These are phyloP conservation scores for Ammospiza caudacuta DNA, from an alignment of 2,113 vertebrate genomes.

Conservation along the genomic window DNA sequence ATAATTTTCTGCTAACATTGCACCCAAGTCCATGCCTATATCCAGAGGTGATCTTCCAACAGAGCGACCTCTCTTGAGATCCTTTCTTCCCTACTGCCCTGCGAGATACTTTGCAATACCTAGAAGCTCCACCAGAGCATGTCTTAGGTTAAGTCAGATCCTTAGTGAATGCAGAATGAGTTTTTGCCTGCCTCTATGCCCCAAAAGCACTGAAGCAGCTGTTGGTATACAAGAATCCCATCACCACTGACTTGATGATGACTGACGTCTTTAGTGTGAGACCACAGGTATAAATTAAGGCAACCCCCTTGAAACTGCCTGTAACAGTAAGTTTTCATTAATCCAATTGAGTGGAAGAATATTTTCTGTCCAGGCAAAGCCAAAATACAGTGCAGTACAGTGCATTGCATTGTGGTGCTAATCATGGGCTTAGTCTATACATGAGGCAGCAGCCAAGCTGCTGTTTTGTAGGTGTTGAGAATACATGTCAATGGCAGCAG, in stretches of 20 bases:
- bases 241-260: background rate
- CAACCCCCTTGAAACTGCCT: background rate
- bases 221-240: background rate
- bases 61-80: background rate
- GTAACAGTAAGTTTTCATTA: background rate
- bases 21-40: background rate
- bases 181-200: background rate
- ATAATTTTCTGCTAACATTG: background rate
- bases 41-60: background rate
- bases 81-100: background rate
- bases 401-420: background rate
- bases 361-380: background rate
- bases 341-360: background rate
- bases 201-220: background rate
- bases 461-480: background rate
- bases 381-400: rapidly evolving
- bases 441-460: background rate
- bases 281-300: background rate
- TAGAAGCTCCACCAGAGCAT: background rate
- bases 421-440: background rate
- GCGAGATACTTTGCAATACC: background rate
- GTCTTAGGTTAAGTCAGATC: background rate
- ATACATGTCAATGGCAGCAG: background rate
- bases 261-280: background rate
- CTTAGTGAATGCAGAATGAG: background rate